Evolutionary conservation across 1,140 invertebrate genomes (phyloP).

Genomic region (Drosophila tropicalis): DNA sequence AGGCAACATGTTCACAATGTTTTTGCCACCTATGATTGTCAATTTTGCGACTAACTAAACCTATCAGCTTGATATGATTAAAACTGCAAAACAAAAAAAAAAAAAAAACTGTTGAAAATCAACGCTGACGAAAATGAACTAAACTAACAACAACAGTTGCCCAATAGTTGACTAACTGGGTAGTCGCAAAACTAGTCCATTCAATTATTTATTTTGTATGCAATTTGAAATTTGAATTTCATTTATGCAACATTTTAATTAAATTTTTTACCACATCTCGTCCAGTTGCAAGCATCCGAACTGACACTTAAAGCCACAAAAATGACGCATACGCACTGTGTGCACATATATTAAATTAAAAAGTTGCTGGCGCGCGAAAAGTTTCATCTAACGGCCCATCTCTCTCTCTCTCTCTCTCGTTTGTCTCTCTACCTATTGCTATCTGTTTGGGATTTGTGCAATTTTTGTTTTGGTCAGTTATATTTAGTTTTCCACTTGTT

Average conservation of each 20-base stretch:
- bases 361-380: slow-evolving; percentile 17
- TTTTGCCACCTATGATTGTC: not conserved
- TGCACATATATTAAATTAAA: slow-evolving; percentile 19
- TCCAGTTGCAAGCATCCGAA: slow-evolving; percentile 1
- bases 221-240: slow-evolving; percentile 59
- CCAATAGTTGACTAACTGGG: slow-evolving; percentile 34
- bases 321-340: slow-evolving; percentile 19
- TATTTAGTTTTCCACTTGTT: slow-evolving; percentile 10
- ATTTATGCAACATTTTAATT: slow-evolving; percentile 39
- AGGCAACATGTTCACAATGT: not conserved
- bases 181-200: slow-evolving; percentile 41
- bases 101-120: not conserved
- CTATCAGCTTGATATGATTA: not conserved
- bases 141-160: slow-evolving; percentile 25
- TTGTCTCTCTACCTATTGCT: not conserved
- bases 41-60: not conserved
- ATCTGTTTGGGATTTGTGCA: slow-evolving; percentile 7
- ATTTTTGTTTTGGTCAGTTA: slow-evolving; percentile 8
- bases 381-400: not conserved
- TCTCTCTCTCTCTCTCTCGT: not conserved
- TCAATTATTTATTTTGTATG: slow-evolving; percentile 78
- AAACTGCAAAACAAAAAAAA: not conserved
- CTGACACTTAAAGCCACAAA: slow-evolving; percentile 19
- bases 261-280: slow-evolving; percentile 45
- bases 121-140: slow-evolving; percentile 30